Evolutionary conservation across 1,140 invertebrate species (phyloP).

Genomic region (Heliconius hermathena): DNA sequence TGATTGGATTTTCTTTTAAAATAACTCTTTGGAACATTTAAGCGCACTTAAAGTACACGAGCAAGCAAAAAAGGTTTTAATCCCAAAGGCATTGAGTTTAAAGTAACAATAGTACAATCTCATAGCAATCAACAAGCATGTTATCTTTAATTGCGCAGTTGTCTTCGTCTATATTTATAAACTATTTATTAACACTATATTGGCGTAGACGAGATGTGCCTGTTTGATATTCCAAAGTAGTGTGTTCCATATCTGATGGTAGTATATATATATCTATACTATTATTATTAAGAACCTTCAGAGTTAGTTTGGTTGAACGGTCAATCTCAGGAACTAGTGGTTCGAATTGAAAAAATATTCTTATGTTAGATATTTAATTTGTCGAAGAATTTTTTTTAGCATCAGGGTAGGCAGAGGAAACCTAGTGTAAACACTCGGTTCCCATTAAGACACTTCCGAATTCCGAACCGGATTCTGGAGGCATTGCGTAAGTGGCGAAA

Average conservation of each 20-base stretch:
- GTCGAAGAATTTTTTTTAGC: not conserved
- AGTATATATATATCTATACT: too few relatives aligned
- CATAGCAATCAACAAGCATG: constrained; percentile 13
- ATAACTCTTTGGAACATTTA: not conserved
- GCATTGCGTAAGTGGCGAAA: not conserved
- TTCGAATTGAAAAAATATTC: too few relatives aligned
- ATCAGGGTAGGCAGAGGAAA: not conserved
- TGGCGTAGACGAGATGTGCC: not conserved
- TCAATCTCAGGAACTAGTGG: too few relatives aligned
- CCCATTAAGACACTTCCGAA: not conserved
- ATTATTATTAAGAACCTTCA: too few relatives aligned
- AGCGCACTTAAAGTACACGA: not conserved
- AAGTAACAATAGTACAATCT: not conserved
- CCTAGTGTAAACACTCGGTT: not conserved
- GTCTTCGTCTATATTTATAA: constrained; percentile 13
- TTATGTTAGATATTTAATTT: too few relatives aligned
- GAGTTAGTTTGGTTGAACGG: too few relatives aligned
- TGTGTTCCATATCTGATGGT: not conserved
- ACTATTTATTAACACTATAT: not conserved
- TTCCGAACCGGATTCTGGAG: not conserved
- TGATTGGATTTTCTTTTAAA: too few relatives aligned
- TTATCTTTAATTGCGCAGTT: constrained; percentile 17
- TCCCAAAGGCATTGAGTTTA: not conserved
- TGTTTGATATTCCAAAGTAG: not conserved
- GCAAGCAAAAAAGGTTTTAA: not conserved